Conservation (phyloP, 2,113 vertebrate species). For the Pollachius pollachius region DNA sequence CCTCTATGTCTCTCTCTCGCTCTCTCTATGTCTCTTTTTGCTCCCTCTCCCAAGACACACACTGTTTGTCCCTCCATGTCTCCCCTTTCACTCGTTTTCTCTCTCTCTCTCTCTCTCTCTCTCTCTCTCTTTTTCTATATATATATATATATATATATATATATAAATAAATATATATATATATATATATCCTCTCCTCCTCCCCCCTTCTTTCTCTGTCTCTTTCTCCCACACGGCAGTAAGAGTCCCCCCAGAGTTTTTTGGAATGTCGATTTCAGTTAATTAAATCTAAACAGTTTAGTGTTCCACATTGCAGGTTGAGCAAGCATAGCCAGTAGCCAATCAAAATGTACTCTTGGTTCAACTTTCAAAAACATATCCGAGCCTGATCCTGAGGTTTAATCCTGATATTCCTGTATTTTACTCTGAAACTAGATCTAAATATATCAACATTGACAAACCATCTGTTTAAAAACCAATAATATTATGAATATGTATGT, state of each 20-base stretch:
- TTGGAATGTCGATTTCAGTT: constrained; percentile 65
- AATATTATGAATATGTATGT: no score
- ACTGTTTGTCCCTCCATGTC: no score
- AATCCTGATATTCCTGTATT: no score
- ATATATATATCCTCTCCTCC: no score
- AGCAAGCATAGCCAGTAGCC: constrained; percentile 3
- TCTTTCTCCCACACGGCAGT: constrained; percentile 29
- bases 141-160: no score
- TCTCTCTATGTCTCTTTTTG: background rate
- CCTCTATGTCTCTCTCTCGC: no score
- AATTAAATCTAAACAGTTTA: constrained; percentile 67
- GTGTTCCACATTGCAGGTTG: constrained; percentile 47
- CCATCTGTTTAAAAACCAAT: no score
- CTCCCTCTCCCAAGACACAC: no score
- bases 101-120: constrained; percentile 34
- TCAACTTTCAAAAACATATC: background rate
- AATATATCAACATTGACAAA: no score
- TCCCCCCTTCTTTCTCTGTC: constrained; percentile 6
- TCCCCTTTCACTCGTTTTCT: background rate
- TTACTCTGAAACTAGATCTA: no score
- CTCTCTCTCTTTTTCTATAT: background rate
- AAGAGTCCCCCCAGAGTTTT: constrained; percentile 49
- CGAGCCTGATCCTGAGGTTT: background rate
- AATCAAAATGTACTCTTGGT: background rate
- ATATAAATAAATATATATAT: no score